Base-by-base conservation (phyloP, 2,888 invertebrate genomes). In the Polydrusus tereticollis region DNA sequence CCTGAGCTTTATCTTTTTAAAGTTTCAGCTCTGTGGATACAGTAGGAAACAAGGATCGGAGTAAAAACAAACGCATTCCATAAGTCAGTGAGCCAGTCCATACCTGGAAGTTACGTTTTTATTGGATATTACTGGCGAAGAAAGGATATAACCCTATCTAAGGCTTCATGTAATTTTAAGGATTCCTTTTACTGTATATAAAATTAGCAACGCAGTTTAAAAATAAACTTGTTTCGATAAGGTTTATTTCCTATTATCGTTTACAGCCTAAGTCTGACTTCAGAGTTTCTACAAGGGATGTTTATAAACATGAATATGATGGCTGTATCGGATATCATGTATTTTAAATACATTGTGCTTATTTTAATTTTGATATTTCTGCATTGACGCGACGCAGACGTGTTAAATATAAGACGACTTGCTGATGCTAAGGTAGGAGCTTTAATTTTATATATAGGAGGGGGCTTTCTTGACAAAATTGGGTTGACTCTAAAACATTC, bases 301-400 rank as follows among this genome's bases (percentile, higher is more conserved):
- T 77, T 75, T 57, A 47, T 78, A 1, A 78, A 78, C 52, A 66
- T 68, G 55, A 72, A 78, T 43, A 78, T 78, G 75, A 76, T 78
- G 77, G 78, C 77, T 2, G 76, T 79, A 20, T 75, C 77, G 1
- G 78, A 78, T 62, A 77, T 79, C 18, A 75, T 79, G 75, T 79
- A 78, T 59, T 79, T 78, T 57, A 79, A 78, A 66, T 79, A 79
- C 60, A 75, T 78, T 58, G 69, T 79, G 16, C 43, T 79, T 20
- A 79, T 79, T 4, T 16, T 78, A n/a, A 77, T 79, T 55, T 43
- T 79, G 20, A 77, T 79, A 29, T 75, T 78, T 50, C 59, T 79
- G 20, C 75, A 77, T 52, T 79, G 57, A 75, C 10, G 16, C 26
- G 5, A 58, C 20, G 16, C 21, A 38, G 14, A 10, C 7, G 20